Base-by-base conservation (phyloP, 2,888 invertebrate genomes). In the Acanthosepion lycidas region DNA sequence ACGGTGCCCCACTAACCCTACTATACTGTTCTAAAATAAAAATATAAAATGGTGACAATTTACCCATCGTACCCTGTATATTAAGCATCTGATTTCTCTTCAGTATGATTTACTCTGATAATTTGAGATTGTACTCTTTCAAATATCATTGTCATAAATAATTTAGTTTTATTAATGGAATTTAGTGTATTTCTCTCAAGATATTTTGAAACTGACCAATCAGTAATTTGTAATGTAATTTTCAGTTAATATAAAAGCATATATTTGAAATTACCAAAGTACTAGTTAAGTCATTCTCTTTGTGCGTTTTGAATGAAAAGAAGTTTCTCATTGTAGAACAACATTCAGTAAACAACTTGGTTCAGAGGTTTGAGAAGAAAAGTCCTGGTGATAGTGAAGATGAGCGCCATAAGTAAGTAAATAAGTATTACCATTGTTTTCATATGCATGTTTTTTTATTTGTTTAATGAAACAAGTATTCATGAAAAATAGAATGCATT, bases 261-360 rank as follows among this genome's bases (percentile, higher is more conserved):
- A 59, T 23, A 78, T n/a, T 78, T n/a, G n/a, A 78, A n/a, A n/a
- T 3, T 78, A n/a, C n/a, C 78, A 12, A 26, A n/a, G 78, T n/a
- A 33, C 15, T n/a, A 78, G n/a, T n/a, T 12, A 78, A n/a, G 78
- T n/a, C 78, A n/a, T 33, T 78, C 33, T n/a, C 78, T 18, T 33
- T 18, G 78, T 78, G 15, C 78, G 78, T 78, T 78, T 78, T 78
- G 78, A 78, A 78, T 78, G 78, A 78, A 78, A n/a, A 78, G 42
- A 78, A 78, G 78, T n/a, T 78, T 78, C n/a, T 78, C 23, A 78
- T 78, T 78, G n/a, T 33, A 78, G 78, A 78, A 12, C 95, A 78
- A 12, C 95, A 96, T 95, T 96, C 96, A 51, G 96, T 96, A 49
- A 95, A 95, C 91, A 95, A 94, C 42, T 94, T 96, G 64, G 95